Conservation (phyloP, 2,113 vertebrate genomes). For the Pomatostomus ruficeps region DNA sequence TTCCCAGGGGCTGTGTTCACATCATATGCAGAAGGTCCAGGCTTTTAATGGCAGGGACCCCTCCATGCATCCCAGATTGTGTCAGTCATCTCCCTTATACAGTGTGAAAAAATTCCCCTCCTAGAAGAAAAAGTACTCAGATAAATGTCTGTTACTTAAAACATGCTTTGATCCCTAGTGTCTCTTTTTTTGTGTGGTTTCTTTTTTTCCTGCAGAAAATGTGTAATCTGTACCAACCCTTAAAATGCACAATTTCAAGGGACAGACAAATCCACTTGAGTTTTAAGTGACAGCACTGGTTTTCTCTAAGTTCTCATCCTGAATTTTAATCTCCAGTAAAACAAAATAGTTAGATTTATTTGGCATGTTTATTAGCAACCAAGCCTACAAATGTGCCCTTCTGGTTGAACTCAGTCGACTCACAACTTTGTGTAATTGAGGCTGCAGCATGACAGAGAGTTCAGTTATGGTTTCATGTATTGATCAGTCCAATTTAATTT, state of each 20-base stretch:
- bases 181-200: not conserved
- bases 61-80: not conserved
- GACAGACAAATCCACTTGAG: not conserved
- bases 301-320: not conserved
- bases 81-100: not conserved
- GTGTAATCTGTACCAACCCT: not conserved
- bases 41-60: not conserved
- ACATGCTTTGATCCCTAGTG: not conserved
- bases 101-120: not conserved
- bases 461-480: not conserved
- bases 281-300: not conserved
- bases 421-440: not conserved
- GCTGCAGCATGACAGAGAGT: not conserved
- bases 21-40: not conserved
- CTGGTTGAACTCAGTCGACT: not conserved
- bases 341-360: not conserved
- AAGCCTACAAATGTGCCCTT: slow-evolving; percentile 12
- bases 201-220: not conserved
- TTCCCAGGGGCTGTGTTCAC: not conserved
- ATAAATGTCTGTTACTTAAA: not conserved
- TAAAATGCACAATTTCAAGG: not conserved
- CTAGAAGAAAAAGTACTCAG: not conserved
- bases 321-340: not conserved
- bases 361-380: not conserved
- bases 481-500: slow-evolving; percentile 16